Evolutionary conservation across 2,797 vertebrate species (phyloP), one percentile per base, ranked within the genome.

Genomic region (Nyctibius grandis): DNA sequence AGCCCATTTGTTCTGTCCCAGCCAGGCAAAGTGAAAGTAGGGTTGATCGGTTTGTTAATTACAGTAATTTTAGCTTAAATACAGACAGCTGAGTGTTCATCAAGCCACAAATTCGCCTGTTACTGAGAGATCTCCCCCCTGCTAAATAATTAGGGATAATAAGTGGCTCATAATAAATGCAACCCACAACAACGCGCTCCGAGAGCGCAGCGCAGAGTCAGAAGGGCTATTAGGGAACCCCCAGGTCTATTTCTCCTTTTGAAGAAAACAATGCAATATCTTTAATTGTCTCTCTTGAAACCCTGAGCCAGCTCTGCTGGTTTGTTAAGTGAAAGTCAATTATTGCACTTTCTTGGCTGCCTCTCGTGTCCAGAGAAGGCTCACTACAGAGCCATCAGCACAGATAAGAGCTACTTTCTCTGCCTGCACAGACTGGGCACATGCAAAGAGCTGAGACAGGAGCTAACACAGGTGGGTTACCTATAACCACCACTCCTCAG

Each of bases 41-140:
- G 81, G 57, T 88, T 97, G 97, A 98, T 98, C 96, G 96, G 96
- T 97, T 97, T 95, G 95, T 94, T 98, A 98, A 98, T 98, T 98
- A 98, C 97, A 97, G 98, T 97, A 98, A 98, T 98, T 98, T 98
- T 97, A 95, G 93, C 96, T 98, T 97, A 98, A 98, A 98, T 94
- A 96, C 97, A 97, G 96, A 94, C 97, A 98, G 98, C 98, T 97
- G 97, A 95, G 95, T 91, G 94, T 96, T 96, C 92, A 96, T 97
- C 95, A 96, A 96, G 95, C 79, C 96, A 96, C 97, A 98, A 85
- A 97, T 97, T 97, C 5, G 44, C 96, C 92, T 93, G 96, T 84
- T 96, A 96, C 80, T 60, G 60, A 88, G 91, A 95, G 96, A 96
- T 97, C 93, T 97, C 97, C 97, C 96, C 96, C 97, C 98, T 97